phyloP scores from a whole-genome alignment of 2,888 invertebrate genomes.

The Drosophila anceps region DNA sequence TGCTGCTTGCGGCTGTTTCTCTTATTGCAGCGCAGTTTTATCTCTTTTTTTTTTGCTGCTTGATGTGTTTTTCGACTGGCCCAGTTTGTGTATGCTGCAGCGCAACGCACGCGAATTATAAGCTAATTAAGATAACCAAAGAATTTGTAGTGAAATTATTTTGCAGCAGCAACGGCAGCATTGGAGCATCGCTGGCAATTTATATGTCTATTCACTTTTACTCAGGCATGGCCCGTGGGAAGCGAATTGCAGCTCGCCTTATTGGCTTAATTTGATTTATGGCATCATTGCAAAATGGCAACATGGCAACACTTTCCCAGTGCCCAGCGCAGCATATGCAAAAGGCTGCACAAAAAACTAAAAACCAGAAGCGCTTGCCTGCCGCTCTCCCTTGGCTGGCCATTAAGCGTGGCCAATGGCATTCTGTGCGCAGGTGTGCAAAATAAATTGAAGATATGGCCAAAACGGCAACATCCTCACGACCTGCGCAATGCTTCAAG shows the following conservation, averaged over 20 bases:
- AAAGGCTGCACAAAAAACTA: constrained; percentile 55
- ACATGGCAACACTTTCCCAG: constrained; percentile 58
- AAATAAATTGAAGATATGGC: constrained; percentile 77
- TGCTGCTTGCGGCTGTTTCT: constrained; percentile 58
- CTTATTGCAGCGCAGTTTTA: constrained; percentile 49
- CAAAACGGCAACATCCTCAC: constrained; percentile 43
- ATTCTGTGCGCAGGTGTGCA: constrained; percentile 74
- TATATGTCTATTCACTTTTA: constrained; percentile 54
- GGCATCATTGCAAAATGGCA: constrained; percentile 41
- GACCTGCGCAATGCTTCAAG: constrained; percentile 20
- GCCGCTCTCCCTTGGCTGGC: constrained; percentile 31
- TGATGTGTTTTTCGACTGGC: constrained; percentile 60
- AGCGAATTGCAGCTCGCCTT: constrained; percentile 38
- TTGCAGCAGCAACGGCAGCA: constrained; percentile 26
- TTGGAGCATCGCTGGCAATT: constrained; percentile 32
- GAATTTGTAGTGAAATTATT: constrained; percentile 65
- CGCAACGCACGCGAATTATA: constrained; percentile 74
- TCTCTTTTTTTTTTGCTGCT: constrained; percentile 21
- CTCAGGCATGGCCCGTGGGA: constrained; percentile 51
- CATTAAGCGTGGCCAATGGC: constrained; percentile 28
- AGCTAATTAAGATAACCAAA: constrained; percentile 65
- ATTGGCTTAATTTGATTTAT: constrained; percentile 79
- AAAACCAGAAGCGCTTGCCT: constrained; percentile 70
- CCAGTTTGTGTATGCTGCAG: constrained; percentile 37
- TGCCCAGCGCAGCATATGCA: constrained; percentile 54